Percentiles rank a stretch among this genome's conserved stretches.
Evolutionary conservation across 2,888 invertebrate species (phyloP).

Genomic region (Pemphredon lugubris): DNA sequence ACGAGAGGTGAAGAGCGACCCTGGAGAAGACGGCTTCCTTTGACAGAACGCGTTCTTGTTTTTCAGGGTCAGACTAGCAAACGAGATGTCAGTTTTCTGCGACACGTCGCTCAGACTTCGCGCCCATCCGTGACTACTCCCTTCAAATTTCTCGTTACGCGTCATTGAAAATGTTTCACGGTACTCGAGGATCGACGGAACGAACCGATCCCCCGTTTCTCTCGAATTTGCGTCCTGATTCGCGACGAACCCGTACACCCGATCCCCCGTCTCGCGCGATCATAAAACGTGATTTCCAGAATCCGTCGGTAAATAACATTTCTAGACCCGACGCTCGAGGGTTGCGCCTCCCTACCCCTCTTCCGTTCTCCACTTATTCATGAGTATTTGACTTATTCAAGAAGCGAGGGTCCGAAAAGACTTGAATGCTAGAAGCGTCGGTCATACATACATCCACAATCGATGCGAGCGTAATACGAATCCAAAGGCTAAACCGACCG

Average conservation of each 20-base stretch:
- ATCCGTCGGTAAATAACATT: constrained; percentile 59
- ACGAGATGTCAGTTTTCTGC: no score
- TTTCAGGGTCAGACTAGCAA: neutral
- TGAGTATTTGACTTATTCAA: constrained; percentile 77
- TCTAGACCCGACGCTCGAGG: constrained; percentile 43
- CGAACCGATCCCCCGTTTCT: neutral
- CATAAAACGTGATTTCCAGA: constrained; percentile 57
- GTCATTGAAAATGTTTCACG: neutral
- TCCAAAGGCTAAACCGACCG: constrained; percentile 59
- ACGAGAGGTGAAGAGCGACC: constrained; percentile 34
- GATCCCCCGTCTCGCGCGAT: constrained; percentile 30
- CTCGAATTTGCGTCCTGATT: neutral
- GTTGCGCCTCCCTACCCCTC: constrained; percentile 47
- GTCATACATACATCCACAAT: constrained; percentile 55
- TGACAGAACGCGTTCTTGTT: neutral
- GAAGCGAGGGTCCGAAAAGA: constrained; percentile 68
- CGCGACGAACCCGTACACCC: constrained; percentile 14
- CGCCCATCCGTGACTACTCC: no score
- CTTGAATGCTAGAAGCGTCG: constrained; percentile 57
- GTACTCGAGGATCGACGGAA: neutral
- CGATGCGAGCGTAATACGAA: constrained; percentile 70
- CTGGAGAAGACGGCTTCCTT: constrained; percentile 46
- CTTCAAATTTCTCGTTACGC: neutral
- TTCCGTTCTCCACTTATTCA: constrained; percentile 75
- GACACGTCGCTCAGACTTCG: no score